Base-by-base conservation (phyloP, 2,888 invertebrate genomes). In the Rambutsinella grinnellia region DNA sequence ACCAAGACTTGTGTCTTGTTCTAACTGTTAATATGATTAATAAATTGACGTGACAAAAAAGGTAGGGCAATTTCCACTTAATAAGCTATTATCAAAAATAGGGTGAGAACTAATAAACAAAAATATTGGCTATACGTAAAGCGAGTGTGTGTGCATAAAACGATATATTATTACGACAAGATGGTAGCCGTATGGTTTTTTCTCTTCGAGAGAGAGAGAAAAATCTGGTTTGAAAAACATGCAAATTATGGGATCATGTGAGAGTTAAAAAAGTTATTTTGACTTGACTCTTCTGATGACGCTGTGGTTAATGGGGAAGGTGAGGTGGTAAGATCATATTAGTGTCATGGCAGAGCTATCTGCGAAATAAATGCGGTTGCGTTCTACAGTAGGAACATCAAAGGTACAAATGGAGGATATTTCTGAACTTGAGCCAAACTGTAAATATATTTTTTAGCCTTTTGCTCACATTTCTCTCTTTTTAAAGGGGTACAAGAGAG, bases 81-180 rank as follows among this genome's bases (percentile, higher is more conserved):
- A 76, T 65, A 76, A 76, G 69, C 68, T 57, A 70, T 76, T 76
- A 69, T 65, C 60, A 67, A 67, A 75, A 69, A 75, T 75, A 68
- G 74, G 74, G 74, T 75, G 75, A 75, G 75, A 75, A 75, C 75
- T 76, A 76, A 76, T 70, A 76, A 76, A 66, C 65, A 70, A 74
- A 67, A 53, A 47, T 46, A 49, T 5, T 49, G 51, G 36, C 13
- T 36, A 5, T 36, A 36, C 36, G 36, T n/a, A n/a, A n/a, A n/a
- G n/a, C n/a, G n/a, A n/a, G n/a, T n/a, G n/a, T n/a, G n/a, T 5
- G 36, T 36, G 36, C 36, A 36, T n/a, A 36, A 36, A 36, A 36
- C 6, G 36, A 36, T 36, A 36, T 36, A 13, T 13, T 5, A 5
- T 36, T 8, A 36, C 51, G 5, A 49, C 51, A n/a, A n/a, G n/a